These are phyloP conservation scores for Poecilia gillii DNA, from an alignment of 2,797 vertebrate species.

Conservation along the genomic window DNA sequence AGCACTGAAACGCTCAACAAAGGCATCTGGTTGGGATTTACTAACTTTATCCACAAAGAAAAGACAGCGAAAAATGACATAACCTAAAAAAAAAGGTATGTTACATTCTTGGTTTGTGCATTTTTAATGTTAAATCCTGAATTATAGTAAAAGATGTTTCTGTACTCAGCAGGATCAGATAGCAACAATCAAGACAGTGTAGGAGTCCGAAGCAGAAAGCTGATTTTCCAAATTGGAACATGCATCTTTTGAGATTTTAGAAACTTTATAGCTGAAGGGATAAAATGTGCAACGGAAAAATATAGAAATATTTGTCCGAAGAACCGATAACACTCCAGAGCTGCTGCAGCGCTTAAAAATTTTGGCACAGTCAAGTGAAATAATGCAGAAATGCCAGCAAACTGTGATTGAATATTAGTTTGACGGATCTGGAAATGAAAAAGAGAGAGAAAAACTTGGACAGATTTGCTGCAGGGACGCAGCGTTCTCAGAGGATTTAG, in stretches of 20 bases:
- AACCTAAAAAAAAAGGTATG: slow-evolving; percentile 28
- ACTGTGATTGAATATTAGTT: not conserved
- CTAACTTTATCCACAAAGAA: slow-evolving; percentile 14
- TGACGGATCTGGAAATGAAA: slow-evolving; percentile 26
- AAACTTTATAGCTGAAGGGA: not conserved
- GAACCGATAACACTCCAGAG: not conserved
- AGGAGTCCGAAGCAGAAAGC: not conserved
- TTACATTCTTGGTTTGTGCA: slow-evolving; percentile 60
- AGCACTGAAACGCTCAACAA: slow-evolving; percentile 10
- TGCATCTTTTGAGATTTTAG: not conserved
- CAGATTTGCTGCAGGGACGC: slow-evolving; percentile 25
- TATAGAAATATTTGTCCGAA: not conserved
- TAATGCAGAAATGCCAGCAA: slow-evolving; percentile 9
- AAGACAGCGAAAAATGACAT: not conserved
- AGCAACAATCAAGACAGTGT: not conserved
- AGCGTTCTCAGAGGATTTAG: slow-evolving; percentile 26
- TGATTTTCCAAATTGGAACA: not conserved
- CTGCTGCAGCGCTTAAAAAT: slow-evolving; percentile 7
- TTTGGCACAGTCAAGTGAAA: slow-evolving; percentile 35
- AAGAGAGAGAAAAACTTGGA: slow-evolving; percentile 15
- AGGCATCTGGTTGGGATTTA: slow-evolving; percentile 33
- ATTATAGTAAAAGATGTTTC: not conserved
- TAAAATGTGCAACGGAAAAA: not conserved
- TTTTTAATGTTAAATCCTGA: slow-evolving; percentile 43
- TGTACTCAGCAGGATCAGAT: not conserved